Evolutionary conservation across 2,113 vertebrate genomes (phyloP), one percentile per base, ranked within the genome.

Genomic region (Pterophyllum scalare): DNA sequence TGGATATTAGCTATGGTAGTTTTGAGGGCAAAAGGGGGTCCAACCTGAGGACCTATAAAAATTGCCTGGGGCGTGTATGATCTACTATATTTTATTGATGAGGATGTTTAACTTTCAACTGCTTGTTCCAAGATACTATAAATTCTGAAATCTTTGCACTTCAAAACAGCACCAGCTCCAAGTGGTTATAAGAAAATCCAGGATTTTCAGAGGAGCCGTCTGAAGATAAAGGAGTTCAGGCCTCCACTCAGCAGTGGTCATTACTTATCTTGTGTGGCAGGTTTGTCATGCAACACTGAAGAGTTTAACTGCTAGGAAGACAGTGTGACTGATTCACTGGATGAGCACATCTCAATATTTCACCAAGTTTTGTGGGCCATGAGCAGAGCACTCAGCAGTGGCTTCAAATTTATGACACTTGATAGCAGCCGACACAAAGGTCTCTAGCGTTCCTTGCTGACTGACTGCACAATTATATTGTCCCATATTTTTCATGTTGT

Each of bases 251-350:
- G 52, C 82, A 26, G 13, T 56, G 54, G 60, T 11, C 38, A 26
- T 86, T 35, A 35, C 35, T 86, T 67, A 75, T 86, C 61, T 78
- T 74, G 75, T 75, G 20, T 81, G 80, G 52, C 85, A 81, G 60
- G 31, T 79, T 83, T 87, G 74, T 72, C 57, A 65, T 77, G 59
- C 80, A 77, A 54, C 57, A 74, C 40, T 62, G 77, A 74, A 49
- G 40, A 79, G 49, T 19, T 78, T 28, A 57, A 52, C 81, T 7
- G 52, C 74, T 11, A 59, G 38, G 59, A 22, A 40, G 76, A 80
- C 62, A 46, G 54, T n/a, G 11, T 86, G 58, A 85, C 56, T 79
- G 83, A 85, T 76, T 78, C 76, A 77, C 54, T 76, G 86, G 81
- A 75, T 35, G 70, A 62, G 26, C 43, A 13, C 4, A 8, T 54